phyloP scores from a whole-genome alignment of 2,888 invertebrate species.

The Epinotia ramella region DNA sequence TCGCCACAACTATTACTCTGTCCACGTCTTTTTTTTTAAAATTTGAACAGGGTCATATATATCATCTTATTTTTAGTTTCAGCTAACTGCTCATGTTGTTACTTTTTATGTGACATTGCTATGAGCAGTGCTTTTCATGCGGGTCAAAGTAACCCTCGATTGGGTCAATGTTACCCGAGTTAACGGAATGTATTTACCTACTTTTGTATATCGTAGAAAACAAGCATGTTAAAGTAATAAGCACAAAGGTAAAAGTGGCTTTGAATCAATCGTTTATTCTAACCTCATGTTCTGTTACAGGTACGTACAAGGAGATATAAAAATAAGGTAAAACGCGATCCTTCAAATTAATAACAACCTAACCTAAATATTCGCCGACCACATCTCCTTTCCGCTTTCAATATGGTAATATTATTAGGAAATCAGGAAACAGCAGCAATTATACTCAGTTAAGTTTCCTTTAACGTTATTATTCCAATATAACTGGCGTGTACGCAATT shows the following conservation, averaged over 20 bases:
- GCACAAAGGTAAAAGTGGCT: not conserved
- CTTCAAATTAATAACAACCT: slow-evolving; percentile 34
- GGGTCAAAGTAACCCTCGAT: no score
- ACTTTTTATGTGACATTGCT: no score
- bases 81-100: no score
- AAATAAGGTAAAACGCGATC: slow-evolving; percentile 31
- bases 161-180: no score
- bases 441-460: slow-evolving; percentile 41
- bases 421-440: slow-evolving; percentile 62
- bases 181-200: not conserved
- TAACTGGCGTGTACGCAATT: not conserved
- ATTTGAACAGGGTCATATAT: no score
- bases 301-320: slow-evolving; percentile 27
- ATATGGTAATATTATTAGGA: slow-evolving; percentile 53
- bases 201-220: not conserved
- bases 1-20: no score
- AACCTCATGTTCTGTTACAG: slow-evolving; percentile 37
- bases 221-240: not conserved
- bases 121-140: no score
- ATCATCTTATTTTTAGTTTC: no score
- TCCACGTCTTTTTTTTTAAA: no score
- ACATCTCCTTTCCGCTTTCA: slow-evolving; percentile 47
- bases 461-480: slow-evolving; percentile 28
- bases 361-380: slow-evolving; percentile 47
- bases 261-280: not conserved